Base-by-base conservation (phyloP, 2,888 invertebrate species). In the Parapristionchus giblindavisi region DNA sequence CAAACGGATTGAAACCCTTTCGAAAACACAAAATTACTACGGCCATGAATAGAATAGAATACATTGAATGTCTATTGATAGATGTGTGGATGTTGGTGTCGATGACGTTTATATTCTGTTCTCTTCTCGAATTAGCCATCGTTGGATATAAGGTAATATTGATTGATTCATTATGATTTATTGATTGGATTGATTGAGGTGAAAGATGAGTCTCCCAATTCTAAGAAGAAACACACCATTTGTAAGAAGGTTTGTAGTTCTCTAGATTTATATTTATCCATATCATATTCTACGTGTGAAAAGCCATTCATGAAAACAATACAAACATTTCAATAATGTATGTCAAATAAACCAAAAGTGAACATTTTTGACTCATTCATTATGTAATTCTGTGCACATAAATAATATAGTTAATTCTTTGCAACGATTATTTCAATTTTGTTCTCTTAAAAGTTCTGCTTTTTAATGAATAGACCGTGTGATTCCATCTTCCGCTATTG, bases 41-140 rank as follows among this genome's bases (percentile, higher is more conserved):
- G n/a, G n/a, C n/a, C n/a, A n/a, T n/a, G n/a, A n/a, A n/a, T n/a
- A n/a, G n/a, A n/a, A n/a, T n/a, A n/a, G n/a, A n/a, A 48, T 11
- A 14, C 48, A 48, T 14, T 58, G 11, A 24, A 58, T 58, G 11
- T 14, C 11, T 14, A 11, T 21, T 58, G 11, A 24, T 65, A 82
- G 87, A 87, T 77, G 89, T 81, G 70, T 88, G 83, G 87, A 87
- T 83, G 88, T 85, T 84, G 56, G 87, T 76, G 68, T 85, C 81
- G 76, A 88, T 84, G 88, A 85, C 80, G 66, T 87, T 83, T 83
- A 87, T 84, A 78, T 88, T 84, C 83, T 80, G 81, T 27, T 79
- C 80, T 52, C 76, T 83, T n/a, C 77, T 88, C 27, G 88, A 88
- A 78, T 79, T 87, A 74, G 86, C 88, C 32, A 84, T 87, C 52